Conservation (phyloP, 2,797 vertebrate species). For the Iguana delicatissima region DNA sequence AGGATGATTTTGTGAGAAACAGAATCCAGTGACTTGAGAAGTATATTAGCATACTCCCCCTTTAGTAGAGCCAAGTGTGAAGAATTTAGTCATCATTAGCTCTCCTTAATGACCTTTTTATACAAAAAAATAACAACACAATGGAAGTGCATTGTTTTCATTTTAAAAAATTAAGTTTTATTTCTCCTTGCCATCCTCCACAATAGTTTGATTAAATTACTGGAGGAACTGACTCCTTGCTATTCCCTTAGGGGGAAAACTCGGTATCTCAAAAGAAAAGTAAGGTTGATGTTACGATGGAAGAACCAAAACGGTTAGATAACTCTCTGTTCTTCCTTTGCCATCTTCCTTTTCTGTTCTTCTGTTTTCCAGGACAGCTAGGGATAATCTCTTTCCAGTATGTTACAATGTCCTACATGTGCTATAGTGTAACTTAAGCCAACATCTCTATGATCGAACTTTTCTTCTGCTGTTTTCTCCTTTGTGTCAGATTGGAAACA, state of each 20-base stretch:
- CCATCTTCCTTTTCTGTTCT: background rate
- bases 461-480: background rate
- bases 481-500: background rate
- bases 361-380: background rate
- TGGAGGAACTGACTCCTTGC: background rate
- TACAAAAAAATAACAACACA: too few species aligned
- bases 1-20: background rate
- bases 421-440: background rate
- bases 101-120: background rate
- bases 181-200: background rate
- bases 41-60: background rate
- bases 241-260: background rate
- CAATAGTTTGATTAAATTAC: background rate
- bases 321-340: background rate
- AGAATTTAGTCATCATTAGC: background rate
- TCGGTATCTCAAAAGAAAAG: background rate
- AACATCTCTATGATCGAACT: background rate
- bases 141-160: background rate
- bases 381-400: too few species aligned
- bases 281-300: too few species aligned
- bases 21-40: background rate
- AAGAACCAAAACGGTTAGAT: background rate
- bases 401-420: background rate
- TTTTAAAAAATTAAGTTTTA: too few species aligned
- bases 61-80: background rate